Evolutionary conservation across 2,113 vertebrate genomes (phyloP).

Genomic region (Malaclemys terrapin): DNA sequence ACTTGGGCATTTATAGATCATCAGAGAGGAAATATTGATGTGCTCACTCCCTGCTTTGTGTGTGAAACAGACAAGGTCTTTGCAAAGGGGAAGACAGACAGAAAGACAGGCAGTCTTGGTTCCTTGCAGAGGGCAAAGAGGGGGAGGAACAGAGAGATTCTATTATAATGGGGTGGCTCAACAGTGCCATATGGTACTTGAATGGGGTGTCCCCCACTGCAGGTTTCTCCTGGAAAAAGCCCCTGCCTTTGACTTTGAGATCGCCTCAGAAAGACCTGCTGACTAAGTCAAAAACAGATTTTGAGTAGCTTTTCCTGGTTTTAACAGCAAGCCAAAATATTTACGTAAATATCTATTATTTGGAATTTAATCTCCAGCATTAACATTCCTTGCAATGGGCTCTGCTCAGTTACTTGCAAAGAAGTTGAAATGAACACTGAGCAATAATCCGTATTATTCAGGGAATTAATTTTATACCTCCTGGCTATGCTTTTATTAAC

Average conservation of each 20-base stretch:
- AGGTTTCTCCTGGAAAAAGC: neutral
- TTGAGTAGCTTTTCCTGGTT: neutral
- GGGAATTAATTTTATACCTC: conserved; percentile 66
- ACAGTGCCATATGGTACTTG: neutral
- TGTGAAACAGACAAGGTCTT: neutral
- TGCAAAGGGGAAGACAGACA: neutral
- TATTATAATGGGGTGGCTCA: neutral
- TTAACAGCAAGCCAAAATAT: conserved; percentile 31
- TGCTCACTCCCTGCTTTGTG: neutral
- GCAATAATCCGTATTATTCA: conserved; percentile 73
- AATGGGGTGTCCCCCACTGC: neutral
- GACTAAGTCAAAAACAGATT: conserved; percentile 33
- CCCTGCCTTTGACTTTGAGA: neutral
- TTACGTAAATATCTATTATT: conserved; percentile 62
- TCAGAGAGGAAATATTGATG: neutral
- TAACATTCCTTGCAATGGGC: conserved; percentile 76
- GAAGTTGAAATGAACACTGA: conserved; percentile 18
- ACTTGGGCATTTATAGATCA: neutral
- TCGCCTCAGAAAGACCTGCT: conserved; percentile 12
- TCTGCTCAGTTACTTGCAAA: neutral
- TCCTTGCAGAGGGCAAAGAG: neutral
- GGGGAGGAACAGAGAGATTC: neutral
- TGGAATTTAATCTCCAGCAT: conserved; percentile 71
- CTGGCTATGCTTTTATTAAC: conserved; percentile 49
- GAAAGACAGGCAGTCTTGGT: neutral